Conservation (phyloP, 2,797 vertebrate genomes). For the Anniella stebbinsi region DNA sequence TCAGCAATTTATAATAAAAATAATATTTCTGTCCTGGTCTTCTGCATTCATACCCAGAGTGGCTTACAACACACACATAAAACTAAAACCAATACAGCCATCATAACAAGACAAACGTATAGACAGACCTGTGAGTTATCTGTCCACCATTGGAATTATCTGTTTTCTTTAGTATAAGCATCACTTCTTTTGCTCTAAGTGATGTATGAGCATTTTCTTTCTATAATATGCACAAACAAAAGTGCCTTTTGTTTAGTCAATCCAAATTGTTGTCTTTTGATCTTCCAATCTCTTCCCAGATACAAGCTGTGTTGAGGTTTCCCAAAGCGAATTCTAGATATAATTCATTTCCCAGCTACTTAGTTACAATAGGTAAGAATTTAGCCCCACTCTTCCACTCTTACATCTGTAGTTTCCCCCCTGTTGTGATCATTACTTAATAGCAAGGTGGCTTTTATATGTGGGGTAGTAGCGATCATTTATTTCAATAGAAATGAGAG, state of each 20-base stretch:
- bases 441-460: conserved; percentile 72
- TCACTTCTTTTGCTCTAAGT: neutral
- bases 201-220: neutral
- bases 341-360: conserved; percentile 46
- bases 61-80: neutral
- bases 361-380: conserved; percentile 43
- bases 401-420: conserved; percentile 60
- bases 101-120: neutral
- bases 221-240: conserved; percentile 22
- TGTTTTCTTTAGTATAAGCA: neutral
- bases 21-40: neutral
- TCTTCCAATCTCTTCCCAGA: neutral
- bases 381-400: conserved; percentile 49
- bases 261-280: neutral
- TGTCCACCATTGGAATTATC: neutral
- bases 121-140: neutral
- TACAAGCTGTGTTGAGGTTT: neutral
- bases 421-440: conserved; percentile 74
- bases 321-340: conserved; percentile 54
- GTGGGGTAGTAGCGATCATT: conserved; percentile 74
- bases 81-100: neutral
- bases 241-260: neutral
- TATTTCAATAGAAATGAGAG: conserved; percentile 77
- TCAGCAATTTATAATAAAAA: neutral
- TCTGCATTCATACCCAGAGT: neutral